Percentiles rank a stretch among this genome's conserved stretches.
These are phyloP conservation scores for Anagrus nilaparvatae DNA, from an alignment of 1,140 invertebrate genomes.

Conservation along the genomic window DNA sequence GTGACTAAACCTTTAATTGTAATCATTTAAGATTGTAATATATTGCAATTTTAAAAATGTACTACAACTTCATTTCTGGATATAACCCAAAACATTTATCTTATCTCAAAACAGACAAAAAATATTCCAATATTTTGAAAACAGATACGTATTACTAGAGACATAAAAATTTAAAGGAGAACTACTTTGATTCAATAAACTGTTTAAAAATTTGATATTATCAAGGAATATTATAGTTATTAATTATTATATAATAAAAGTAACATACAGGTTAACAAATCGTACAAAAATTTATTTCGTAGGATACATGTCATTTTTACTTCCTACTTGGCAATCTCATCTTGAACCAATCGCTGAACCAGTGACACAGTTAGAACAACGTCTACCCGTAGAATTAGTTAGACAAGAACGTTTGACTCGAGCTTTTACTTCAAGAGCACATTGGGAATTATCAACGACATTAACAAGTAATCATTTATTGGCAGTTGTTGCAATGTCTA, in stretches of 20 bases:
- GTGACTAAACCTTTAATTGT: too few species aligned
- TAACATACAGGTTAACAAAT: not conserved
- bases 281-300: constrained; percentile 10
- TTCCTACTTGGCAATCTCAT: constrained; percentile 73
- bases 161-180: too few species aligned
- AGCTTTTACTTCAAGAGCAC: constrained; percentile 74
- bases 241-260: not conserved
- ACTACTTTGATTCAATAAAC: too few species aligned
- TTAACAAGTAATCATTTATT: constrained; percentile 93
- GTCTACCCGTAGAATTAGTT: constrained; percentile 63
- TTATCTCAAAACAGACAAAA: too few species aligned
- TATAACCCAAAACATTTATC: too few species aligned
- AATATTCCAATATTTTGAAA: too few species aligned
- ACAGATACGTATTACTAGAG: too few species aligned
- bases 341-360: constrained; percentile 37
- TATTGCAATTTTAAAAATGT: too few species aligned
- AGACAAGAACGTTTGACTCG: constrained; percentile 66
- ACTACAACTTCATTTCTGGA: too few species aligned
- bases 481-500: constrained; percentile 86
- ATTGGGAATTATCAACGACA: constrained; percentile 93
- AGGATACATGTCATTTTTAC: constrained; percentile 84
- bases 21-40: too few species aligned
- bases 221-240: too few species aligned
- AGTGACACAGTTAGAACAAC: constrained; percentile 44
- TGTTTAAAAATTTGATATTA: too few species aligned